Conservation (phyloP, 2,888 invertebrate genomes). For the Brachyptera putata region DNA sequence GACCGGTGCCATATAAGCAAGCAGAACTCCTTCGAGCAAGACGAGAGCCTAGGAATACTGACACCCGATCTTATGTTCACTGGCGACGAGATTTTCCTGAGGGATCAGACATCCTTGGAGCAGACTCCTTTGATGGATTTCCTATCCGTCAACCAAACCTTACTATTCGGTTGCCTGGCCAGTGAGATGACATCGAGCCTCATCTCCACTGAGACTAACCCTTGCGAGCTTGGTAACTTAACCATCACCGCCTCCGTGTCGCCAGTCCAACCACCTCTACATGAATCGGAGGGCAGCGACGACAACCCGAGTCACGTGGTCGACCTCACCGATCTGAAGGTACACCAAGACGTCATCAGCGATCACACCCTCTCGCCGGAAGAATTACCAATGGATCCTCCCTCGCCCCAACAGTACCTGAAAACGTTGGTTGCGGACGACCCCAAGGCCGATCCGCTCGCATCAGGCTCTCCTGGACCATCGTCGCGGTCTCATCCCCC, state of each 20-base stretch:
- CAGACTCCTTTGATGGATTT: too few relatives aligned
- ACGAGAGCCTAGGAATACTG: constrained; percentile 80
- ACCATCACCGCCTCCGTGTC: not conserved
- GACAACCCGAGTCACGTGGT: constrained; percentile 31
- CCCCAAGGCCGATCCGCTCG: not conserved
- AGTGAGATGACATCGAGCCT: constrained; percentile 4
- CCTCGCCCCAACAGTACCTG: constrained; percentile 13
- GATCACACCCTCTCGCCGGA: constrained; percentile 83
- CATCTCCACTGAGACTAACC: not conserved
- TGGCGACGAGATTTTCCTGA: not conserved
- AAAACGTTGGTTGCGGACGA: not conserved
- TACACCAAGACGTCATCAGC: constrained; percentile 42
- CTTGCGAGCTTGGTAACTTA: not conserved
- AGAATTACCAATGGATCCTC: constrained; percentile 68
- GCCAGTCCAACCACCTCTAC: constrained; percentile 10
- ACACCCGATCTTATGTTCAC: constrained; percentile 68
- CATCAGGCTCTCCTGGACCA: constrained; percentile 21
- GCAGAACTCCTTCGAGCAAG: constrained; percentile 73
- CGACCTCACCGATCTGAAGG: constrained; percentile 31
- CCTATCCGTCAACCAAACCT: not conserved
- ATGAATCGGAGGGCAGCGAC: constrained; percentile 24
- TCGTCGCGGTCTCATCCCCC: constrained; percentile 29
- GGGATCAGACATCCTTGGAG: too few relatives aligned
- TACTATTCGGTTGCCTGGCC: not conserved
- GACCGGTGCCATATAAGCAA: constrained; percentile 50